Percentiles rank a stretch among this genome's conserved stretches.
Conservation (phyloP, 2,888 invertebrate species). For the Amphiduros pacificus region DNA sequence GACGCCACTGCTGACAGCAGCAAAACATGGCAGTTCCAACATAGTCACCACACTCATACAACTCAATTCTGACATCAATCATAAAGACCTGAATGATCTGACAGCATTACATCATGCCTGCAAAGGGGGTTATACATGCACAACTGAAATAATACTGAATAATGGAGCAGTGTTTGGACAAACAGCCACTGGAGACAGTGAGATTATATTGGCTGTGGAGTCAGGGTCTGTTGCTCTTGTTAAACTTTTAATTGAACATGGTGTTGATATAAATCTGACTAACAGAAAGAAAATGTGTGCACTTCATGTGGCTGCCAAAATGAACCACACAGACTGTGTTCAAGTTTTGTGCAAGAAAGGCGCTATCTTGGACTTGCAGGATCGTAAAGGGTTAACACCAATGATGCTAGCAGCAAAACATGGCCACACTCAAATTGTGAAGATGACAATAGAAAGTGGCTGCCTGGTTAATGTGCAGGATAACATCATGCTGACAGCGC, state of each 20-base stretch:
- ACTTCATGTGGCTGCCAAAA: conserved; percentile 15
- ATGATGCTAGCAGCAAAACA: conserved; percentile 11
- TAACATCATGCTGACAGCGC: neutral
- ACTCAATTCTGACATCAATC: neutral
- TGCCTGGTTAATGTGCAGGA: conserved; percentile 2
- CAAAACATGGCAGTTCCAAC: conserved; percentile 3
- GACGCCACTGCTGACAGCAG: conserved; percentile 12
- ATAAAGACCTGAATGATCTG: neutral
- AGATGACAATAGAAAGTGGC: conserved; percentile 5
- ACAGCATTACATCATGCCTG: conserved; percentile 10
- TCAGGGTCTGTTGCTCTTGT: conserved; percentile 6
- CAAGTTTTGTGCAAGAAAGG: neutral
- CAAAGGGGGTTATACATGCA: neutral
- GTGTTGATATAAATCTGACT: neutral
- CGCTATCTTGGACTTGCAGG: conserved; percentile 1
- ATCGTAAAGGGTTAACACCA: conserved; percentile 13
- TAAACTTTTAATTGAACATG: conserved; percentile 4
- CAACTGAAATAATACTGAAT: neutral
- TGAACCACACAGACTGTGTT: neutral
- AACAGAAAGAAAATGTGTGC: conserved; percentile 18
- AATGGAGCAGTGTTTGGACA: neutral
- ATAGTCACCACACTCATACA: conserved; percentile 1
- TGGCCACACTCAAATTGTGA: conserved; percentile 10
- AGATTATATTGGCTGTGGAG: conserved; percentile 16
- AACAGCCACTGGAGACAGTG: conserved; percentile 11